These are phyloP conservation scores for Epinotia ramella DNA, from an alignment of 2,888 invertebrate species.

Conservation along the genomic window DNA sequence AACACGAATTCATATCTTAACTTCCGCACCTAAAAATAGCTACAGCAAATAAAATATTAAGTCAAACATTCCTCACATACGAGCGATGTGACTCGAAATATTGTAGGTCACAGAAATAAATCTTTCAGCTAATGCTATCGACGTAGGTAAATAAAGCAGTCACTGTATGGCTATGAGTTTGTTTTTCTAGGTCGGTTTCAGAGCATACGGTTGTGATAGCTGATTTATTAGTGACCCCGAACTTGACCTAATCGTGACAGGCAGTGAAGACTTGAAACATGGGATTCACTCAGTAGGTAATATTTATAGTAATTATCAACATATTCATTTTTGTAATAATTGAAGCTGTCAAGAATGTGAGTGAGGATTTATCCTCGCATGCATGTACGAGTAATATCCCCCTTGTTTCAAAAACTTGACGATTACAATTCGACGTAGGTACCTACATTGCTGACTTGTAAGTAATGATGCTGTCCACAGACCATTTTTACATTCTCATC, in stretches of 20 bases:
- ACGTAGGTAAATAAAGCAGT: constrained; percentile 25
- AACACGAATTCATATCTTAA: constrained; percentile 66
- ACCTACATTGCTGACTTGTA: too few species aligned
- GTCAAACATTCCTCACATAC: constrained; percentile 44
- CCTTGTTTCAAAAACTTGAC: too few species aligned
- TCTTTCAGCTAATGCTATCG: constrained; percentile 30
- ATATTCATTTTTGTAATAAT: constrained; percentile 1
- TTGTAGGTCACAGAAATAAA: constrained; percentile 30
- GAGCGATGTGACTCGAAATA: constrained; percentile 9
- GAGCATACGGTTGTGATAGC: constrained; percentile 43
- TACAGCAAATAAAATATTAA: constrained; percentile 57
- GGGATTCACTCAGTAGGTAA: constrained; percentile 1
- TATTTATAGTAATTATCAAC: background rate
- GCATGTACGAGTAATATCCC: too few species aligned
- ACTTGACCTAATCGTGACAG: constrained; percentile 40
- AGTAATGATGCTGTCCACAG: too few species aligned
- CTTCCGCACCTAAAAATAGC: constrained; percentile 70
- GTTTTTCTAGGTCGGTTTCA: constrained; percentile 44
- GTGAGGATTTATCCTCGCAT: background rate
- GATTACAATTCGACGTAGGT: too few species aligned
- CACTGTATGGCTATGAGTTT: constrained; percentile 23
- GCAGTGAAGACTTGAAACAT: constrained; percentile 24
- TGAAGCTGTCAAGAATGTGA: background rate
- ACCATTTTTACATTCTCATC: too few species aligned
- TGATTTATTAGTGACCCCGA: constrained; percentile 42